Evolutionary conservation across 2,888 invertebrate species (phyloP), one percentile per base, ranked within the genome.

Genomic region (Eupelmus urozonus): DNA sequence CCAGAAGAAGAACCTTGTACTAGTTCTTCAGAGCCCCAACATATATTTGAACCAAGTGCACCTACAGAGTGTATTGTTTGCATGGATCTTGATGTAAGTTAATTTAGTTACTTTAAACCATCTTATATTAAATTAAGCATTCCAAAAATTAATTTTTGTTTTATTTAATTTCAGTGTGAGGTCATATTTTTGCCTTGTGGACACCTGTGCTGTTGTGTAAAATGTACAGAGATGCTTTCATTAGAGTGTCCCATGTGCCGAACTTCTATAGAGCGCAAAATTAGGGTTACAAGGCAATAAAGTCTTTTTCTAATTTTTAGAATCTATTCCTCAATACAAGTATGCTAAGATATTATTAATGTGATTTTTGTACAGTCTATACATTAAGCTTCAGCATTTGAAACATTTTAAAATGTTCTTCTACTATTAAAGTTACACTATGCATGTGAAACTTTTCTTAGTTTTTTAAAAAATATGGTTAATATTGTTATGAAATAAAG

Each of bases 181-280:
- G 92, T 96, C 69, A 94, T 96, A 85, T 96, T 96, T 91, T 92
- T 96, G 84, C 95, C 96, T 73, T 97, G 97, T 88, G 97, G 97
- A 74, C 97, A 97, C 89, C 93, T 96, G 87, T 97, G 96, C 87
- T 95, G 94, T 87, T 97, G 97, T 89, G 89, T 92, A 69, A 87
- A 89, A 67, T 97, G 97, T 90, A 93, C 94, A 65, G 86, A 90
- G 80, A 90, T 91, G 83, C 90, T 92, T 27, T 90, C 95, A 76
- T 87, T 89, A 1, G 90, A 90, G 79, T 97, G 97, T 89, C 97
- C 97, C 5, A 92, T 97, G 92, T 97, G 97, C 88, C 92, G 97
- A 85, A 91, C 92, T 78, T 86, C 84, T 40, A 94, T 96, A 83
- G 92, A 94, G 83, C 92, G 93, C 84, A 94, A 92, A 90, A 93